Evolutionary conservation across 2,113 vertebrate genomes (phyloP).

Genomic region (Arenaria interpres): DNA sequence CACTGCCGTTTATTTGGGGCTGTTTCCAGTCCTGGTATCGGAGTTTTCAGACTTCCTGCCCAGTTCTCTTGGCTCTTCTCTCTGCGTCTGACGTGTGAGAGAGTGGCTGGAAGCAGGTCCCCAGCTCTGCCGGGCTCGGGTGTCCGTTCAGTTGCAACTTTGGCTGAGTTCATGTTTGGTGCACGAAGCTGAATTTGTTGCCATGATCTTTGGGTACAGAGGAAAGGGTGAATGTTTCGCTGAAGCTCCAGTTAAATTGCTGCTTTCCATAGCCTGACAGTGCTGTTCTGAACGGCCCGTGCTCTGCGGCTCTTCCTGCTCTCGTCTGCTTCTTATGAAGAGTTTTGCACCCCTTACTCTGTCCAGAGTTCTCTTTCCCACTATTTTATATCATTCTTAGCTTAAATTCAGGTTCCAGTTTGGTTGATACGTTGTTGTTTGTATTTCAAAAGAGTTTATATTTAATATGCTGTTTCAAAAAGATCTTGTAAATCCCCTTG

Average conservation of each 20-base stretch:
- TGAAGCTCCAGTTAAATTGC: not conserved
- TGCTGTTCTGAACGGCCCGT: not conserved
- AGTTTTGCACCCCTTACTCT: not conserved
- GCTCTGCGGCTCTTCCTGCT: not conserved
- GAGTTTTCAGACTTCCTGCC: not conserved
- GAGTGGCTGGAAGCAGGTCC: not conserved
- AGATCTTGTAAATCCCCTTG: not conserved
- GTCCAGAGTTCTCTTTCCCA: not conserved
- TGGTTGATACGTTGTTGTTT: not conserved
- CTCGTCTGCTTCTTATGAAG: not conserved
- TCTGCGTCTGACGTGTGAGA: not conserved
- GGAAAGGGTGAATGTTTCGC: not conserved
- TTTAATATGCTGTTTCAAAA: not conserved
- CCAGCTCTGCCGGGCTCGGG: not conserved
- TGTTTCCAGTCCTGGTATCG: not conserved
- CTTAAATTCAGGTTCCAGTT: not conserved
- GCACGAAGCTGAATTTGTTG: not conserved
- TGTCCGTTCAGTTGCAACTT: not conserved
- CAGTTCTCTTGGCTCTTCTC: not conserved
- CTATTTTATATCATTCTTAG: not conserved
- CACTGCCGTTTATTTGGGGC: not conserved
- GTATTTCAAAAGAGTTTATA: not conserved
- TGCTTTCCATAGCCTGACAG: not conserved
- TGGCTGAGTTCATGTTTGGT: not conserved
- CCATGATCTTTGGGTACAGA: not conserved